These are phyloP conservation scores for Neotoxoptera formosana DNA, from an alignment of 1,140 invertebrate species.

Conservation along the genomic window DNA sequence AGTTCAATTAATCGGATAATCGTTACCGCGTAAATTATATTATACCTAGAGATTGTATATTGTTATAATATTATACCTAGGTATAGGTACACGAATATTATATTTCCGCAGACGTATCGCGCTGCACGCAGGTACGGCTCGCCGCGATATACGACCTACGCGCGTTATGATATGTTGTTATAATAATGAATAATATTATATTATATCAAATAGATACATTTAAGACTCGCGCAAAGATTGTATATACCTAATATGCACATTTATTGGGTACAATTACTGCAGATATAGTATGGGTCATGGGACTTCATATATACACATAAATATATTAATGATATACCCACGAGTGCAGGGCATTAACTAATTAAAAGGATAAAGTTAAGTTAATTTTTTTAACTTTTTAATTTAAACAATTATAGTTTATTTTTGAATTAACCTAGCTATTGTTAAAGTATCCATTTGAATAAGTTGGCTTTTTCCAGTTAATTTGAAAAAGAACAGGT, in stretches of 20 bases:
- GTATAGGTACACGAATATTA: not conserved
- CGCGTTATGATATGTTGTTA: not conserved
- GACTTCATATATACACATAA: no score
- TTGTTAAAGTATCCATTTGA: not conserved
- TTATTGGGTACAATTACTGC: no score
- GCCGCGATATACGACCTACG: no score
- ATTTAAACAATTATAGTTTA: not conserved
- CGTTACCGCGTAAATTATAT: not conserved
- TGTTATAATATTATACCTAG: not conserved
- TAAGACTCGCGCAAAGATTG: not conserved
- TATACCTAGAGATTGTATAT: not conserved
- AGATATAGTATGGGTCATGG: no score
- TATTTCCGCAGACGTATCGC: not conserved
- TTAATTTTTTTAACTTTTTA: no score
- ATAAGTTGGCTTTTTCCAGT: not conserved
- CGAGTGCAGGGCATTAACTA: no score
- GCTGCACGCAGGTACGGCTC: not conserved
- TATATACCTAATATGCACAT: no score
- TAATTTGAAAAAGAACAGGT: not conserved
- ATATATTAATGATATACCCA: no score
- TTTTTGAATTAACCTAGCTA: not conserved
- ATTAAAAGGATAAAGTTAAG: no score
- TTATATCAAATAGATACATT: not conserved
- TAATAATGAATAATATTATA: not conserved
- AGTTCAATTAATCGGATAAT: conserved; percentile 18